Percentiles rank a stretch among this genome's conserved stretches.
Evolutionary conservation across 2,888 invertebrate species (phyloP).

Genomic region (Endotricha flammealis): DNA sequence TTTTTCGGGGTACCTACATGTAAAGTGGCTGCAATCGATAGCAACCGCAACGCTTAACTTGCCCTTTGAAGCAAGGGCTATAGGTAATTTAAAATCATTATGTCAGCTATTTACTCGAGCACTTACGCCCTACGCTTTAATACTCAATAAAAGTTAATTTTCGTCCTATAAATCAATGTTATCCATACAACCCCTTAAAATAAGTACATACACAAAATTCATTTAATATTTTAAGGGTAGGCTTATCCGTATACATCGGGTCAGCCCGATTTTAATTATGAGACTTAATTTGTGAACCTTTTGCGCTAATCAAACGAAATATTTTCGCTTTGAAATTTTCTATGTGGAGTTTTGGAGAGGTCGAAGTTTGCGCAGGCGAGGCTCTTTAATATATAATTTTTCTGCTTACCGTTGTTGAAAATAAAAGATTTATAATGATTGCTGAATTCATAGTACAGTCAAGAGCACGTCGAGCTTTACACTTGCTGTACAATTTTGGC

Average conservation of each 20-base stretch:
- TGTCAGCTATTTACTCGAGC: too few relatives aligned
- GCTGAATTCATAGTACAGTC: too few relatives aligned
- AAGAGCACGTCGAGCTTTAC: too few relatives aligned
- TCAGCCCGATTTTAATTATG: constrained; percentile 33
- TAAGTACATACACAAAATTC: constrained; percentile 22
- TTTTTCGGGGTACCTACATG: too few relatives aligned
- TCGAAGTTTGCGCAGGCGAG: neutral
- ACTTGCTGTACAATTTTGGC: too few relatives aligned
- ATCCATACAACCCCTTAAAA: constrained; percentile 5
- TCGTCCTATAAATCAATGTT: constrained; percentile 5
- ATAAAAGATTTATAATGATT: too few relatives aligned
- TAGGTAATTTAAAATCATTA: too few relatives aligned
- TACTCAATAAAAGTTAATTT: neutral
- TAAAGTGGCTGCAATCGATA: too few relatives aligned
- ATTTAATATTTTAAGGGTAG: constrained; percentile 26
- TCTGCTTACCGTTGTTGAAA: too few relatives aligned
- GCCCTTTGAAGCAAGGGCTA: too few relatives aligned
- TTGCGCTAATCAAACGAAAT: constrained; percentile 21
- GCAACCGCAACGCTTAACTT: too few relatives aligned
- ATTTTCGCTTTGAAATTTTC: constrained; percentile 13
- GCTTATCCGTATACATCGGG: constrained; percentile 24
- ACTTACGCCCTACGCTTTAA: neutral
- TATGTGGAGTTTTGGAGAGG: neutral
- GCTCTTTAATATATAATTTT: too few relatives aligned
- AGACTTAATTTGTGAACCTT: constrained; percentile 25